Evolutionary conservation across 2,888 invertebrate genomes (phyloP).

Genomic region (Epirrhoe tristata): DNA sequence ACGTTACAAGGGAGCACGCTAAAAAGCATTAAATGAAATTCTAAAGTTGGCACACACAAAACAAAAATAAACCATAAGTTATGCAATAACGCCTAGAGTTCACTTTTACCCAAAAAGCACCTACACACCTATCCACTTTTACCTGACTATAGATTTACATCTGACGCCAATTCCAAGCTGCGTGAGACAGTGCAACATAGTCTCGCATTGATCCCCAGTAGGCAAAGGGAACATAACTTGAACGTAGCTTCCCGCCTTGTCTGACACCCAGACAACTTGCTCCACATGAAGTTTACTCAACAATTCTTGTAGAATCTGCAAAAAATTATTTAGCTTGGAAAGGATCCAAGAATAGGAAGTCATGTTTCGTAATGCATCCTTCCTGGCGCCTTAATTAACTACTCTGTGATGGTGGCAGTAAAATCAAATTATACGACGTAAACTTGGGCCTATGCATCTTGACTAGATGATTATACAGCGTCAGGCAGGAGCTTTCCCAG

Average conservation of each 20-base stretch:
- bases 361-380: conserved; percentile 6
- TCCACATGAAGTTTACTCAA: conserved; percentile 88
- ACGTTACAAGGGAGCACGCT: conserved; percentile 88
- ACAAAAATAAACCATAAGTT: neutral
- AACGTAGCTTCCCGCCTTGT: conserved; percentile 88
- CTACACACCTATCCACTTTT: no score
- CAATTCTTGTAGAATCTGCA: conserved; percentile 88
- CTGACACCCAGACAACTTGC: conserved; percentile 89
- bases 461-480: no score
- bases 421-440: no score
- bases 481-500: no score
- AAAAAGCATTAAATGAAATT: conserved; percentile 23
- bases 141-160: conserved; percentile 90
- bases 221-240: conserved; percentile 89
- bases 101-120: no score
- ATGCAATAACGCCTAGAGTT: no score
- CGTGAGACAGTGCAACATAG: conserved; percentile 90
- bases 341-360: conserved; percentile 13
- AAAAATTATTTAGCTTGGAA: conserved; percentile 19
- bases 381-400: neutral
- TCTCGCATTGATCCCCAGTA: conserved; percentile 90
- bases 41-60: neutral
- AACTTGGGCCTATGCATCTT: no score
- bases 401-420: no score
- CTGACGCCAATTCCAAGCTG: conserved; percentile 89